phyloP scores from a whole-genome alignment of 2,113 vertebrate species.

The Melanerpes aurifrons region DNA sequence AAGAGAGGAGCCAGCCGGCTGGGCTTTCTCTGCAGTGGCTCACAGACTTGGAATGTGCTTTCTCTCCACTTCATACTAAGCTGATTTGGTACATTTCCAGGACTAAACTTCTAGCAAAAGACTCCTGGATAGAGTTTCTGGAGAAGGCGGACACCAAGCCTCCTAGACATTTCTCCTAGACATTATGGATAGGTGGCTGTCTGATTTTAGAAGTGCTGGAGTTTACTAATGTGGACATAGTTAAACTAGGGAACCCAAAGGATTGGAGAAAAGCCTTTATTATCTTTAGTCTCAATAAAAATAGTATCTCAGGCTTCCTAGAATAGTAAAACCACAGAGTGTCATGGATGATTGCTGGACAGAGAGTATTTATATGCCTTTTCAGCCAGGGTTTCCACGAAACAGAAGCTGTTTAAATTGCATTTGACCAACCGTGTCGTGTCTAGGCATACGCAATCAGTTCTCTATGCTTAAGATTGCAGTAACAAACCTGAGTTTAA shows the following conservation, averaged over 20 bases:
- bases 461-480: background rate
- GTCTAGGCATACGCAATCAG: constrained; percentile 9
- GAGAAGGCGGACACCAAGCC: background rate
- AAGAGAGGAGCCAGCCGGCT: background rate
- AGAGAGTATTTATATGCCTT: constrained; percentile 16
- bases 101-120: constrained; percentile 14
- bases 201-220: constrained; percentile 15
- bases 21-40: background rate
- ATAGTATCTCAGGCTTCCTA: constrained; percentile 36
- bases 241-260: constrained; percentile 19
- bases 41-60: constrained; percentile 5
- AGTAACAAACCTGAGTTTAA: background rate
- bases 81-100: constrained; percentile 25
- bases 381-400: constrained; percentile 20
- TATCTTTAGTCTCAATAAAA: constrained; percentile 62
- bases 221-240: constrained; percentile 30
- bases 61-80: background rate
- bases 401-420: constrained; percentile 17
- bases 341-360: background rate
- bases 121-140: constrained; percentile 33
- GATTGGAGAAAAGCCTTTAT: constrained; percentile 29
- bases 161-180: background rate
- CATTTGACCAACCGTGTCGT: background rate
- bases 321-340: constrained; percentile 25
- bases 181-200: background rate